Evolutionary conservation across 2,113 vertebrate species (phyloP), one percentile per base, ranked within the genome.

Genomic region (Eurypyga helias): DNA sequence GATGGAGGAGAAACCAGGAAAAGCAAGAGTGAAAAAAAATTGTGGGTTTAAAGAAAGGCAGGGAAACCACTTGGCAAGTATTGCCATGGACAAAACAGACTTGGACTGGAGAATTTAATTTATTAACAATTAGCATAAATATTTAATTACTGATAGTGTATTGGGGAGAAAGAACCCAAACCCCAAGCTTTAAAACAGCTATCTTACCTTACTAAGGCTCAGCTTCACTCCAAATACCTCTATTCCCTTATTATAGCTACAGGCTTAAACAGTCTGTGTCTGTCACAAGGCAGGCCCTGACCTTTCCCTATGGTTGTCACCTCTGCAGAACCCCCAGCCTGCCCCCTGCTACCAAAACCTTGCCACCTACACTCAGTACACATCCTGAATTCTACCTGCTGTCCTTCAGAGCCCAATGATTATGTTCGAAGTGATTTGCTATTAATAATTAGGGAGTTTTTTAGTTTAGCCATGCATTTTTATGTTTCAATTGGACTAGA

Each of bases 301-400:
- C 9, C 1, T 81, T 60, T 51, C 84, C 52, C 52, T 3, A 19
- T 13, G 13, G 36, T 31, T 61, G 17, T 3, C 28, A 23, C 6
- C 8, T 20, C 20, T 62, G 36, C 20, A 54, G 43, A 52, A 2
- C 6, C 1, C 13, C 11, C 24, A 31, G 10, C 18, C 24, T 5
- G 1, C 10, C 2, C 16, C 8, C 9, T 71, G 20, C 41, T 71
- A 28, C 15, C 17, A 31, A 90, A 60, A 61, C 11, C 6, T 60
- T 61, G 8, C 11, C 9, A 0, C 15, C 17, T 61, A 8, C 1
- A 1, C 3, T 52, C 13, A 21, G 3, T 31, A 7, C 8, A 41
- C 12, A 43, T 4, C n/a, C 13, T 8, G 21, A 55, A 2, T 67
- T 71, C 13, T 80, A 31, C 8, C 25, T 60, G 5, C 11, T 79